Evolutionary conservation across 1,140 invertebrate species (phyloP).

Genomic region (Aphaenogaster floridana): DNA sequence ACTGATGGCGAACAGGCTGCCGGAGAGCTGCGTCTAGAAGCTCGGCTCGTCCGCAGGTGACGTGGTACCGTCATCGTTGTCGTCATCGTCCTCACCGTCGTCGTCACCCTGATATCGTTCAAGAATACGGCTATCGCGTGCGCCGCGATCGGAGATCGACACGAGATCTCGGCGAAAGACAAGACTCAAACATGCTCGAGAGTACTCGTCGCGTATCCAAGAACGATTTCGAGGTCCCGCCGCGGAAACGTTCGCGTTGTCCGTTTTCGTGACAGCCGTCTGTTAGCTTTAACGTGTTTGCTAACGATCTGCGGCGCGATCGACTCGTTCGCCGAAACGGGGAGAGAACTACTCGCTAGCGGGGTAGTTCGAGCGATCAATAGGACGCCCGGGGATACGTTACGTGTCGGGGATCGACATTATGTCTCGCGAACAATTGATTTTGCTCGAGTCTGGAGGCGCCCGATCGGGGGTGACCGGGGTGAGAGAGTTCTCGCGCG

Average conservation of each 20-base stretch:
- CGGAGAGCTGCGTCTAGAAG: conserved; percentile 91
- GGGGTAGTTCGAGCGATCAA: conserved; percentile 10
- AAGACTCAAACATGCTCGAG: conserved; percentile 12
- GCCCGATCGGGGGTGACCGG: not conserved
- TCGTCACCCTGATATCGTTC: not conserved
- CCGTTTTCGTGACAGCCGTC: conserved; percentile 39
- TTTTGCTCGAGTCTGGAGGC: conserved; percentile 1
- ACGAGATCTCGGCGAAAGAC: conserved; percentile 14
- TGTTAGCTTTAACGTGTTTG: conserved; percentile 46
- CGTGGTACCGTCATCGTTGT: not conserved
- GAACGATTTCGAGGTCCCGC: conserved; percentile 19
- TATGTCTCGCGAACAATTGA: conserved; percentile 30
- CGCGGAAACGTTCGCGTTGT: not conserved
- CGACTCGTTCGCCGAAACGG: conserved; percentile 21
- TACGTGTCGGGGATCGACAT: conserved; percentile 17
- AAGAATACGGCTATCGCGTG: conserved; percentile 9
- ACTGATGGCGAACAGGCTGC: conserved; percentile 91
- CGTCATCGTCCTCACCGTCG: not conserved
- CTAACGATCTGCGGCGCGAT: conserved; percentile 28
- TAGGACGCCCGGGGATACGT: conserved; percentile 15
- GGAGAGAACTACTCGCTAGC: not conserved
- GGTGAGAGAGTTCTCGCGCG: not conserved
- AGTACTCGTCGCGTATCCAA: conserved; percentile 6
- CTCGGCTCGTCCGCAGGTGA: not conserved
- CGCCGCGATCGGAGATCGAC: not conserved